These are phyloP conservation scores for Chaitophorus viminalis DNA, from an alignment of 2,888 invertebrate species.

Conservation along the genomic window DNA sequence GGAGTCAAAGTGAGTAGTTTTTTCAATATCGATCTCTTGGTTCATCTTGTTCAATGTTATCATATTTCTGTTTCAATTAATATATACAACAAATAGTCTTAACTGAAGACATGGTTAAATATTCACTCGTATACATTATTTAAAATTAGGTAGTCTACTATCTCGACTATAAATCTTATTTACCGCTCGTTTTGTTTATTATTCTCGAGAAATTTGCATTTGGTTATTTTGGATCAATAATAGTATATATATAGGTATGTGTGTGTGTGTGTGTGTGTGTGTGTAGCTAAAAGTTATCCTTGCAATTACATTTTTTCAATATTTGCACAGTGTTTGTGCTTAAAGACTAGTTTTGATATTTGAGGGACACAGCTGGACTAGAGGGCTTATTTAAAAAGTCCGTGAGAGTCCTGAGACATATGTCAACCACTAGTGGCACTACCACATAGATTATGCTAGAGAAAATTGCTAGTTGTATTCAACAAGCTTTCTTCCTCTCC, in stretches of 20 bases:
- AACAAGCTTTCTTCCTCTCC: not conserved
- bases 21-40: not conserved
- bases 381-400: not conserved
- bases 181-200: not conserved
- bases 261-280: too few relatives aligned
- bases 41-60: not conserved
- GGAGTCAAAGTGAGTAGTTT: conserved; percentile 80
- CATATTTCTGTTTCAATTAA: not conserved
- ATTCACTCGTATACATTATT: too few relatives aligned
- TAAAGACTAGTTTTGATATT: not conserved
- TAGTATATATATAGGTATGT: not conserved
- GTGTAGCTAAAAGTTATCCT: not conserved
- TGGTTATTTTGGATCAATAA: not conserved
- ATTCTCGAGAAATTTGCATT: not conserved
- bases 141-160: too few relatives aligned
- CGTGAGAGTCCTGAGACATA: not conserved
- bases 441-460: not conserved
- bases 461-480: not conserved
- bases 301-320: not conserved
- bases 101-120: too few relatives aligned
- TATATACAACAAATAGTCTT: not conserved
- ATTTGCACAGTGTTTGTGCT: too few relatives aligned
- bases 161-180: not conserved
- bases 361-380: not conserved
- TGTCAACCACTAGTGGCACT: not conserved